These are phyloP conservation scores for Agrotis puta DNA, from an alignment of 2,888 invertebrate species.

Conservation along the genomic window DNA sequence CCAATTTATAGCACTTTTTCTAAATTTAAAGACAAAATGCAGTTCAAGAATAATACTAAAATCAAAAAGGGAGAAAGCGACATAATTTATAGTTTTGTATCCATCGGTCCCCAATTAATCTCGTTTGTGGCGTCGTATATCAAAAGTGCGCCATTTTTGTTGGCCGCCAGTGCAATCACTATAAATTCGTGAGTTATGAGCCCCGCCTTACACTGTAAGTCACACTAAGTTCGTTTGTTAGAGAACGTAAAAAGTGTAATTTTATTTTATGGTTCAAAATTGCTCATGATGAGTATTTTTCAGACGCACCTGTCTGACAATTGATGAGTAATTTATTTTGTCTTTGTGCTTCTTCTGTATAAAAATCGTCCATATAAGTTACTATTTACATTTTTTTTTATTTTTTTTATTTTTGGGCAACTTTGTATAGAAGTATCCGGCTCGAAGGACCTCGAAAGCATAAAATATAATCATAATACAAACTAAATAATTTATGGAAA, in stretches of 20 bases:
- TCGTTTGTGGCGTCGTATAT: slow-evolving; percentile 43
- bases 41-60: slow-evolving; percentile 5
- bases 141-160: slow-evolving; percentile 57
- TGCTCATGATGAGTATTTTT: slow-evolving; percentile 5
- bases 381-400: not conserved
- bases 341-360: not conserved
- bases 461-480: not conserved
- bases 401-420: not conserved
- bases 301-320: too few relatives aligned
- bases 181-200: slow-evolving; percentile 60
- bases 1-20: too few relatives aligned
- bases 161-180: slow-evolving; percentile 60
- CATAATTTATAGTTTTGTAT: slow-evolving; percentile 42
- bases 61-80: slow-evolving; percentile 2
- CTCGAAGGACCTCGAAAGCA: slow-evolving; percentile 1
- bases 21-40: not conserved
- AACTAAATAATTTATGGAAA: too few relatives aligned
- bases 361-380: not conserved
- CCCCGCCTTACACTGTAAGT: slow-evolving; percentile 56
- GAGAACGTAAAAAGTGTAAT: slow-evolving; percentile 33
- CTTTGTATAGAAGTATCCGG: not conserved
- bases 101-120: slow-evolving; percentile 48
- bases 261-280: slow-evolving; percentile 40
- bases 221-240: slow-evolving; percentile 42
- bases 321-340: not conserved